Evolutionary conservation across 2,888 invertebrate species (phyloP).

Genomic region (Pheosia tremula): DNA sequence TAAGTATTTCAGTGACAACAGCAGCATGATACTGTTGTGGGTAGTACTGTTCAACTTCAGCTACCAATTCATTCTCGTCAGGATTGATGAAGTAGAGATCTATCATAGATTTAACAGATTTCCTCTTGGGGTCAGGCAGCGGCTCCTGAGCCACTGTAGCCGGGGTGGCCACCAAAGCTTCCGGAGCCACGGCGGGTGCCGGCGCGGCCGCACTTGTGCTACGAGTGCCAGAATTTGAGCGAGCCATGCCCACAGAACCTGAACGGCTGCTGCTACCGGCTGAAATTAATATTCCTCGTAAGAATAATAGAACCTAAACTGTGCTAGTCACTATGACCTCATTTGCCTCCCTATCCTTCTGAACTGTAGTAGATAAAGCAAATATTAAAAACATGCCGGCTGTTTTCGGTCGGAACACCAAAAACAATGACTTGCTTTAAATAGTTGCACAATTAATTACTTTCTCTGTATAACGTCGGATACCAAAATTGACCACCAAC

Average conservation of each 20-base stretch:
- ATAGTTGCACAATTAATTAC: too few species aligned
- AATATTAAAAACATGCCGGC: too few species aligned
- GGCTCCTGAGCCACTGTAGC: conserved; percentile 57
- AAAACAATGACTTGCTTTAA: too few species aligned
- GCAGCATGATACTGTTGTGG: conserved; percentile 65
- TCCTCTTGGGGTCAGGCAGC: conserved; percentile 60
- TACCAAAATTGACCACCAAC: too few species aligned
- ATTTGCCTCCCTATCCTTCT: too few species aligned
- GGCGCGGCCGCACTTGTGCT: conserved; percentile 48
- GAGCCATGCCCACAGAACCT: conserved; percentile 60
- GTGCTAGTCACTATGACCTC: too few species aligned
- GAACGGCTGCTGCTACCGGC: conserved; percentile 57
- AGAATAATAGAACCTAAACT: neutral
- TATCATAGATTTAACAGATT: conserved; percentile 62
- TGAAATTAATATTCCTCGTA: conserved; percentile 13
- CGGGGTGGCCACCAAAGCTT: conserved; percentile 13
- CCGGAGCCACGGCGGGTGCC: conserved; percentile 34
- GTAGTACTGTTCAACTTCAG: conserved; percentile 61
- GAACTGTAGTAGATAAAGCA: too few species aligned
- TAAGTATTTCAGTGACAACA: conserved; percentile 66
- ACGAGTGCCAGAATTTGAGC: conserved; percentile 62
- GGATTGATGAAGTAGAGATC: conserved; percentile 61
- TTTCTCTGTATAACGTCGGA: too few species aligned
- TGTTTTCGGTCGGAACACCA: too few species aligned
- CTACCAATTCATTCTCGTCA: conserved; percentile 61